phyloP scores from a whole-genome alignment of 2,113 vertebrate genomes.

The Cettia cetti region DNA sequence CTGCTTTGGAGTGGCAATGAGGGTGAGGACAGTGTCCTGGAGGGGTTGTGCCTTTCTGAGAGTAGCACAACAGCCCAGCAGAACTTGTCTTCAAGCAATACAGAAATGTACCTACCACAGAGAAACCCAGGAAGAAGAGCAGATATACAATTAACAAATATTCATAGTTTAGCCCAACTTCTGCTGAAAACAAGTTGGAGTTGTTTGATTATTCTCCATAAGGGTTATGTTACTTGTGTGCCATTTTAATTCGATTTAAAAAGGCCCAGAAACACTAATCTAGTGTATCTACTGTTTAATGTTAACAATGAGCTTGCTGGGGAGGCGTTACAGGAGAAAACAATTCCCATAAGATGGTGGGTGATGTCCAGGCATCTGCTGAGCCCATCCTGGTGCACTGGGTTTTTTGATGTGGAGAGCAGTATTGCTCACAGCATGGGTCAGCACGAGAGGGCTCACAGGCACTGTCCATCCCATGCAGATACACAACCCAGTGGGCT shows the following conservation, averaged over 20 bases:
- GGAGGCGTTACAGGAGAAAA: background rate
- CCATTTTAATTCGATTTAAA: background rate
- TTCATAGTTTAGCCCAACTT: background rate
- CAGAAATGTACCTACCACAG: background rate
- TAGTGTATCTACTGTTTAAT: background rate
- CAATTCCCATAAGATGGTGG: background rate
- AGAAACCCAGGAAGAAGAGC: background rate
- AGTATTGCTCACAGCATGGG: background rate
- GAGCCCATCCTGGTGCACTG: background rate
- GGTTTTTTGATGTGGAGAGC: background rate
- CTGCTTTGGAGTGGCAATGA: background rate
- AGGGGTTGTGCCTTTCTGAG: background rate
- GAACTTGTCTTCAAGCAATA: background rate
- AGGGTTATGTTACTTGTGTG: background rate
- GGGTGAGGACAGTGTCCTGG: background rate
- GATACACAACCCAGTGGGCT: rapidly evolving
- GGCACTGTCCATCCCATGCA: background rate
- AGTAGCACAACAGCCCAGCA: background rate
- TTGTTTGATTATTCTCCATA: background rate
- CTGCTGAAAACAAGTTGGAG: background rate
- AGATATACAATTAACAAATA: background rate
- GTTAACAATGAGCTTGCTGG: background rate
- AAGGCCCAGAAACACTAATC: background rate
- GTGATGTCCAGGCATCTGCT: background rate
- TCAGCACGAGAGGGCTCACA: background rate